A percentile compares a stretch with the other conserved stretches of the same genome.
Evolutionary conservation across 2,888 invertebrate genomes (phyloP).

Genomic region (Macrophya alboannulata): DNA sequence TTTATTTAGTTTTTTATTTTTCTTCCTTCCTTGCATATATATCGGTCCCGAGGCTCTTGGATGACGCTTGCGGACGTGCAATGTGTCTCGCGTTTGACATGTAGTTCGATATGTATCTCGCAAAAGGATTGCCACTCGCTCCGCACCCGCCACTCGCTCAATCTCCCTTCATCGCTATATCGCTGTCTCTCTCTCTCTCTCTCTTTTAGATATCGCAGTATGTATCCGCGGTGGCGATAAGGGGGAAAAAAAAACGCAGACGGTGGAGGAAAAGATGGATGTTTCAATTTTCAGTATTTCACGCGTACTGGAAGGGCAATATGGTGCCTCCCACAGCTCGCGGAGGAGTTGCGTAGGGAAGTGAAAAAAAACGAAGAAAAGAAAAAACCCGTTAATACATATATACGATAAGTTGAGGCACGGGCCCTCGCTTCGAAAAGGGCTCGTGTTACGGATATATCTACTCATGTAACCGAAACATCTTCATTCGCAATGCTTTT

Average conservation of each 20-base stretch:
- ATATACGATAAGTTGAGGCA: not conserved
- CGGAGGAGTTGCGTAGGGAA: not conserved
- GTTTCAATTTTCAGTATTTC: conserved; percentile 45
- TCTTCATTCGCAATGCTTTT: conserved; percentile 24
- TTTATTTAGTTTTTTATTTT: too few species aligned
- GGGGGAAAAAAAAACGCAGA: conserved; percentile 13
- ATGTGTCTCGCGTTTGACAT: conserved; percentile 32
- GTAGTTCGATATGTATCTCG: conserved; percentile 23
- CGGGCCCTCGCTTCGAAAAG: not conserved
- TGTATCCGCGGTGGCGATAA: conserved; percentile 32
- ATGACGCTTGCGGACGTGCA: conserved; percentile 16
- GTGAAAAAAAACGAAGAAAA: not conserved
- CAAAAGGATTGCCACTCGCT: conserved; percentile 29
- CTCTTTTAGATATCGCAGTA: conserved; percentile 20
- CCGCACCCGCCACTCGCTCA: conserved; percentile 22
- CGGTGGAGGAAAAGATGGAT: conserved; percentile 47
- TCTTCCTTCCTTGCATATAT: not conserved
- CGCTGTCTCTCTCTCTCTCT: not conserved
- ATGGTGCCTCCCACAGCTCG: not conserved
- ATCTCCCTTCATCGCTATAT: conserved; percentile 15
- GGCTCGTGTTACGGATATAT: not conserved
- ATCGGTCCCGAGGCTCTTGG: not conserved
- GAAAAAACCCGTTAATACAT: conserved; percentile 3
- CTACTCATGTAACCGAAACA: not conserved
- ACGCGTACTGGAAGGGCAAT: conserved; percentile 15